phyloP scores from a whole-genome alignment of 1,140 invertebrate species.

The Drosophila hydei region DNA sequence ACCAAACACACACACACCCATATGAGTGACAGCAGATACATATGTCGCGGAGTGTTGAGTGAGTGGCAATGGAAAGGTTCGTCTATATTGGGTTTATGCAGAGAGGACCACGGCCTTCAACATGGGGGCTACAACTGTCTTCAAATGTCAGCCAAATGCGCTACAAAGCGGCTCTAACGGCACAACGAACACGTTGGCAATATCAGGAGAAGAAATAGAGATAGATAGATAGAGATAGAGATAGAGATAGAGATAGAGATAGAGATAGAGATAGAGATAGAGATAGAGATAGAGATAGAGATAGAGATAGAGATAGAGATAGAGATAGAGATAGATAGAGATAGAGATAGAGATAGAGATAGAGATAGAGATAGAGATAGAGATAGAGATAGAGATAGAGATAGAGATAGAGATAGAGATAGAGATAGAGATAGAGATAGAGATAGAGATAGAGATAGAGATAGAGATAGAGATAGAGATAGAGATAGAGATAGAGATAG shows the following conservation, averaged over 20 bases:
- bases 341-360: too few relatives aligned
- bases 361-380: too few relatives aligned
- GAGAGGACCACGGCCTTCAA: background rate
- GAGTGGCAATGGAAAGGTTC: conserved; percentile 36
- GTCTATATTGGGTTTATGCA: conserved; percentile 31
- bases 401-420: too few relatives aligned
- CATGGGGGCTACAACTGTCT: conserved; percentile 23
- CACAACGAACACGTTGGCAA: background rate
- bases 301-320: too few relatives aligned
- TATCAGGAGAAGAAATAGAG: background rate
- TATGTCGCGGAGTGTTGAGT: conserved; percentile 45
- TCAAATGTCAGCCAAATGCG: conserved; percentile 23
- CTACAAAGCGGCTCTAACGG: conserved; percentile 16
- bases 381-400: too few relatives aligned
- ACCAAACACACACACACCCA: conserved; percentile 8
- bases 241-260: background rate
- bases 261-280: too few relatives aligned
- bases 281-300: too few relatives aligned
- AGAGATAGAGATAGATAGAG: background rate
- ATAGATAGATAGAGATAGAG: background rate
- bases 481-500: too few relatives aligned
- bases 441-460: background rate
- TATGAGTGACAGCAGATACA: conserved; percentile 38
- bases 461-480: too few relatives aligned
- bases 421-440: background rate